Evolutionary conservation across 2,888 invertebrate species (phyloP).

Genomic region (Cataglyphis altisquamis): DNA sequence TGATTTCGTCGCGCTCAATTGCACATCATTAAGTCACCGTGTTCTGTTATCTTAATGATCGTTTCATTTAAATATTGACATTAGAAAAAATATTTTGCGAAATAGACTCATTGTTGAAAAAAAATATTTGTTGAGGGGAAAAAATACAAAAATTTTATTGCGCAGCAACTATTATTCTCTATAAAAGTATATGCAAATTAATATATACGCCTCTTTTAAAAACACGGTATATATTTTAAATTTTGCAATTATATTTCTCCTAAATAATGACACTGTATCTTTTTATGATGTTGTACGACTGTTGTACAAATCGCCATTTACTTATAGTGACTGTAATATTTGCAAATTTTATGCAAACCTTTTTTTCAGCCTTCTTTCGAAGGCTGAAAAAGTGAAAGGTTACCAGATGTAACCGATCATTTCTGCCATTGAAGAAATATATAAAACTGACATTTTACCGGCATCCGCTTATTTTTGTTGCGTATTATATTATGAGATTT

Average conservation of each 20-base stretch:
- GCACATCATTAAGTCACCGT: conserved; percentile 32
- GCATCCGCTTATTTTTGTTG: background rate
- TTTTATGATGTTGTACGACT: background rate
- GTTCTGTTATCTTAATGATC: background rate
- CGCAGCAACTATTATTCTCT: background rate
- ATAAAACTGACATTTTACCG: conserved; percentile 8
- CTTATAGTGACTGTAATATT: background rate
- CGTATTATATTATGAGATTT: background rate
- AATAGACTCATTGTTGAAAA: background rate
- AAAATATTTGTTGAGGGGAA: too few relatives aligned
- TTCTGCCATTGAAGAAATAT: background rate
- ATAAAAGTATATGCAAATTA: background rate
- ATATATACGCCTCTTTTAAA: background rate
- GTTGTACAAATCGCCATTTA: background rate
- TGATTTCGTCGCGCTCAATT: conserved; percentile 38
- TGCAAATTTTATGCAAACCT: background rate
- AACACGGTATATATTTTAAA: background rate
- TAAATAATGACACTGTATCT: background rate
- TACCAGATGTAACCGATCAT: background rate
- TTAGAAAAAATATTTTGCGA: conserved; percentile 8
- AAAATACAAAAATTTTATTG: background rate
- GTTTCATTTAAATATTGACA: conserved; percentile 10
- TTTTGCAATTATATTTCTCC: background rate
- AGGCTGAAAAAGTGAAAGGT: conserved; percentile 46
- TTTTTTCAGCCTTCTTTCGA: conserved; percentile 10